phyloP scores from a whole-genome alignment of 1,140 invertebrate species.

The Trialeurodes vaporariorum region DNA sequence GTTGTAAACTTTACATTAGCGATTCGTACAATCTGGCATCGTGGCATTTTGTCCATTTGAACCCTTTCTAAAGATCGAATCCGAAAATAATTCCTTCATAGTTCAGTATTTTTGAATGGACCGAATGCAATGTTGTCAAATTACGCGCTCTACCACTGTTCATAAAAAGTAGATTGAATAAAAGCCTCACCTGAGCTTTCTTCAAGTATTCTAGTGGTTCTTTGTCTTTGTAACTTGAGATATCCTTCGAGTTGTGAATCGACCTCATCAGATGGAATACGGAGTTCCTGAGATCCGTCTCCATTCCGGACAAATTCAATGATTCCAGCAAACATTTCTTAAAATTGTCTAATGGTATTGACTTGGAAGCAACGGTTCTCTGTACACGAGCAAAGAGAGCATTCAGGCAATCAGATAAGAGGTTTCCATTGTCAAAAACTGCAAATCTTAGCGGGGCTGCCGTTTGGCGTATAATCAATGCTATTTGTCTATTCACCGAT shows the following conservation, averaged over 20 bases:
- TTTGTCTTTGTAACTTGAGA: constrained; percentile 21
- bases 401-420: constrained; percentile 14
- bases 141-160: too few relatives aligned
- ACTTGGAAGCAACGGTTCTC: constrained; percentile 58
- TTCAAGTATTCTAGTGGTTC: constrained; percentile 52
- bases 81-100: too few relatives aligned
- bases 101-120: too few relatives aligned
- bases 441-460: too few relatives aligned
- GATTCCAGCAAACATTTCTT: constrained; percentile 56
- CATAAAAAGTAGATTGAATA: too few relatives aligned
- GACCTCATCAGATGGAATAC: constrained; percentile 62
- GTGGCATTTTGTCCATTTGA: too few relatives aligned
- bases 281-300: constrained; percentile 67
- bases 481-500: constrained; percentile 1
- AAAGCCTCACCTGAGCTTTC: constrained; percentile 60
- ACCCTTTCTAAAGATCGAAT: too few relatives aligned
- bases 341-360: constrained; percentile 61
- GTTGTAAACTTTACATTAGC: too few relatives aligned
- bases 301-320: constrained; percentile 59
- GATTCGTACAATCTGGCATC: too few relatives aligned
- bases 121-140: too few relatives aligned
- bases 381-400: constrained; percentile 31
- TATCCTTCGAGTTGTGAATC: constrained; percentile 14
- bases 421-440: constrained; percentile 11
- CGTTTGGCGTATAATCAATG: constrained; percentile 16